Evolutionary conservation across 2,797 vertebrate species (phyloP), one percentile per base, ranked within the genome.

Genomic region (Melanogrammus aeglefinus): DNA sequence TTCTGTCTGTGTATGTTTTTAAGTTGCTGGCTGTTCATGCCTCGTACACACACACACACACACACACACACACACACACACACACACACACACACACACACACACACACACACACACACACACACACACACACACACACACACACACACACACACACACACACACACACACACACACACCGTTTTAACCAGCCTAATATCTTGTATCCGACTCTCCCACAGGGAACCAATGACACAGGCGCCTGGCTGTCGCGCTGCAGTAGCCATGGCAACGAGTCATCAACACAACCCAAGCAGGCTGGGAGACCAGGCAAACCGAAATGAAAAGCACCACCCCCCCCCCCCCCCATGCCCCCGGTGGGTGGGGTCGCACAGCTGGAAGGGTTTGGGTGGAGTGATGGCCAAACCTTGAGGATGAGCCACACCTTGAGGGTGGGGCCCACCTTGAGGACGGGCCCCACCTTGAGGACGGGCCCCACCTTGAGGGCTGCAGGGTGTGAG

Each of bases 211-310:
- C 73, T 85, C 87, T 72, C 83, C 86, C 80, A 78, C 41, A 74
- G 83, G 84, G 85, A 12, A 24, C 71, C 78, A 76, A 76, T 74
- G 70, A 24, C 33, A n/a, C 69, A 74, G 73, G 80, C 78, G 2
- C 39, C 39, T 85, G 79, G 84, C 78, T 80, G 82, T 89, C 86
- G 88, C 84, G 78, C 14, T 24, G 83, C 77, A 12, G 82, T 80
- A 51, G 21, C 84, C 85, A 86, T 86, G 88, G 90, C 87, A 89
- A 87, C 77, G 0, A 75, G 47, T 82, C 82, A 80, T 80, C 88
- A 91, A 89, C 80, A 85, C 87, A 91, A 83, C 84, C 82, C 88
- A 85, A 73, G 73, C 82, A 82, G 77, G 82, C 71, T 66, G 79
- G 77, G 57, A 77, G 74, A 84, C 82, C 78, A 76, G 78, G 72